Conservation (phyloP, 2,797 vertebrate genomes). For the Sebastes diaconus region DNA sequence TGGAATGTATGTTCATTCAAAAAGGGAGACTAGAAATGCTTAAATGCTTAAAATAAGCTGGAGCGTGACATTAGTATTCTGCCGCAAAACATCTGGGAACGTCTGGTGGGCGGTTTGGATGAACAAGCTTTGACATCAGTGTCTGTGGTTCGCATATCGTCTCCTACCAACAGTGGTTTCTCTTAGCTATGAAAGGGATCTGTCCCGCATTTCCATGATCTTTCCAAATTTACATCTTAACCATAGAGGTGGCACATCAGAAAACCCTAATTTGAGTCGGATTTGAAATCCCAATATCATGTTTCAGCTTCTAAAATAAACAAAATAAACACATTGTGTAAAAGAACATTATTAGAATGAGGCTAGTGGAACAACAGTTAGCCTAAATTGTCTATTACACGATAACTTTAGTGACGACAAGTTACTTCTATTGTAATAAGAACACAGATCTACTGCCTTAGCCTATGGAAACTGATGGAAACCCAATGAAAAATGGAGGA, state of each 20-base stretch:
- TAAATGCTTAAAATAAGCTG: not conserved
- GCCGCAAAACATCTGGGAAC: not conserved
- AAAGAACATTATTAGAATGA: not conserved
- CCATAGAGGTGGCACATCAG: not conserved
- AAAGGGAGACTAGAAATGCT: not conserved
- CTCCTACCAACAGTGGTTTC: not conserved
- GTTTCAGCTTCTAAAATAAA: not conserved
- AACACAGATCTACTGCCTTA: not conserved
- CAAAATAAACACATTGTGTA: not conserved
- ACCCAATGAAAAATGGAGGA: not conserved
- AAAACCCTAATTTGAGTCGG: not conserved
- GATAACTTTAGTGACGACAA: rapidly evolving
- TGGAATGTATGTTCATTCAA: not conserved
- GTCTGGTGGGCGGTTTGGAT: not conserved
- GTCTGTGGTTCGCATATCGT: not conserved
- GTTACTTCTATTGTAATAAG: not conserved
- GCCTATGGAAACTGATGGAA: not conserved
- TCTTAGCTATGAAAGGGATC: not conserved
- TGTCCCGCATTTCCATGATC: not conserved
- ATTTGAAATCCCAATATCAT: not conserved
- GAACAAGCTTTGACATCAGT: not conserved
- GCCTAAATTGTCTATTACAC: not conserved
- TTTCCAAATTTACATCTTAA: not conserved
- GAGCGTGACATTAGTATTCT: not conserved
- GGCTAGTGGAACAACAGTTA: not conserved